These are phyloP conservation scores for Noctuana brunneofusca DNA, from an alignment of 2,888 invertebrate species.

Conservation along the genomic window DNA sequence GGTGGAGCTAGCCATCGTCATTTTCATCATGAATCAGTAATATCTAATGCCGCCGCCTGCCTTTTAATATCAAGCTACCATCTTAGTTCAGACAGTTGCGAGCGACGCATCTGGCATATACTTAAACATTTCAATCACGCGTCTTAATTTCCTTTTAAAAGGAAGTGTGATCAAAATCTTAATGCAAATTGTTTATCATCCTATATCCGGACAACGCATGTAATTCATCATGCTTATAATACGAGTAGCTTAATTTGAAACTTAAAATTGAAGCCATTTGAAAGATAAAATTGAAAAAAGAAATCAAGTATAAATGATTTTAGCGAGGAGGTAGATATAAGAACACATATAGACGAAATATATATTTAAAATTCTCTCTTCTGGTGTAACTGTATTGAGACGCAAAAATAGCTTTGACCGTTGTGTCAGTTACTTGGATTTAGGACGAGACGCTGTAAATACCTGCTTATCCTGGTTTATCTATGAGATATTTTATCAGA, in stretches of 20 bases:
- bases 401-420: not conserved
- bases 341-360: too few relatives aligned
- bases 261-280: too few relatives aligned
- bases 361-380: too few relatives aligned
- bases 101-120: not conserved
- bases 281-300: too few relatives aligned
- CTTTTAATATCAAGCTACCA: too few relatives aligned
- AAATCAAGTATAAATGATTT: too few relatives aligned
- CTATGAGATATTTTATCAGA: not conserved
- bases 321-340: too few relatives aligned
- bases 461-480: conserved; percentile 2
- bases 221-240: conserved; percentile 7
- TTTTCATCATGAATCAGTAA: too few relatives aligned
- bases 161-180: conserved; percentile 21
- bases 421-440: not conserved
- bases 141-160: conserved; percentile 18
- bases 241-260: not conserved
- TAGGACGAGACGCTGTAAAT: conserved; percentile 8
- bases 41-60: too few relatives aligned
- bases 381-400: not conserved
- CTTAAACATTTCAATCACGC: conserved; percentile 24
- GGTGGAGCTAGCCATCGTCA: too few relatives aligned
- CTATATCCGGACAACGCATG: conserved; percentile 16
- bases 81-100: not conserved
- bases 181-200: conserved; percentile 9